Conservation (phyloP, 2,113 vertebrate species). For the Rhombomys opimus region DNA sequence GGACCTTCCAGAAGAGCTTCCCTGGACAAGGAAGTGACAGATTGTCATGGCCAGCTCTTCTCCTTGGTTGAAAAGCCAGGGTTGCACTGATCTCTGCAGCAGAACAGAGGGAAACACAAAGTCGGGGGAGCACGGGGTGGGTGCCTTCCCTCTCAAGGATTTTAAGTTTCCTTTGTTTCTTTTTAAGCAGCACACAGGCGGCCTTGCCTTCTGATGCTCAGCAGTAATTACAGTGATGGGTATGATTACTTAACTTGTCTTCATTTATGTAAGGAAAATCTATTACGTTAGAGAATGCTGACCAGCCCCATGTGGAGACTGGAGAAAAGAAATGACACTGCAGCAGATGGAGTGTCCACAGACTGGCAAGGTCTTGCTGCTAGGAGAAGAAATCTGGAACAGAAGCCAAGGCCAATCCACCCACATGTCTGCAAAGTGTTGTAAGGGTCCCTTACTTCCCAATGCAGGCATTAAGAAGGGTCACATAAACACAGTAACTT, state of each 20-base stretch:
- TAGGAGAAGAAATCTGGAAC: neutral
- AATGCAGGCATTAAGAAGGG: neutral
- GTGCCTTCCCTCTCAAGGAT: neutral
- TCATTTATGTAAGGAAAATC: neutral
- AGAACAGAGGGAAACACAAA: neutral
- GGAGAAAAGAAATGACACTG: neutral
- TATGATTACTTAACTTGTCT: slow-evolving; percentile 57
- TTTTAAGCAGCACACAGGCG: neutral
- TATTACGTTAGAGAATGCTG: slow-evolving; percentile 37
- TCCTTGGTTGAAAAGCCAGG: slow-evolving; percentile 4
- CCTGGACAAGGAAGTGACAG: slow-evolving; percentile 73
- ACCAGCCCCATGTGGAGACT: neutral
- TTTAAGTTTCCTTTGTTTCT: neutral
- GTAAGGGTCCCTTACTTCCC: neutral
- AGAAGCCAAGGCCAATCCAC: neutral
- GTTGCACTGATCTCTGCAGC: neutral
- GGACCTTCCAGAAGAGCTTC: slow-evolving; percentile 26
- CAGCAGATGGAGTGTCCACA: neutral
- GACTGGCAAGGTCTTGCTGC: neutral
- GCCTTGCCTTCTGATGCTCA: neutral
- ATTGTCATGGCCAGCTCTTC: slow-evolving; percentile 23
- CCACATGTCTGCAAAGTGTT: neutral
- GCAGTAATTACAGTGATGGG: slow-evolving; percentile 12
- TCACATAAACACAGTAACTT: neutral
- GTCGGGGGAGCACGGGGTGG: neutral